Conservation (phyloP, 1,140 invertebrate species). For the Microplitis demolitor region DNA sequence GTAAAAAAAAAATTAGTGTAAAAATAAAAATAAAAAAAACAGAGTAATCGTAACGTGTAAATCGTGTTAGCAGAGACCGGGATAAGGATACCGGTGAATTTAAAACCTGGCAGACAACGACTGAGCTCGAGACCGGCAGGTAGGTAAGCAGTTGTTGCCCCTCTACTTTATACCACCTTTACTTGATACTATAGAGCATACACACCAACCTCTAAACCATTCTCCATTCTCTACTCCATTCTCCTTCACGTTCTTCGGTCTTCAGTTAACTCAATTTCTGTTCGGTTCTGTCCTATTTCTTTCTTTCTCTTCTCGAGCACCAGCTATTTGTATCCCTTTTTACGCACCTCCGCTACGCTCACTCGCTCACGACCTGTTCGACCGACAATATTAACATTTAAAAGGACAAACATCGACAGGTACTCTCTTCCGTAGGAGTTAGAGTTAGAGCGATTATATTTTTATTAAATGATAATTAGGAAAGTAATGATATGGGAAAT, state of each 20-base stretch:
- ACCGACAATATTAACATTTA: neutral
- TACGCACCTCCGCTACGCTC: constrained; percentile 6
- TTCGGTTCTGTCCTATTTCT: constrained; percentile 13
- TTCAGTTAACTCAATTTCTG: constrained; percentile 34
- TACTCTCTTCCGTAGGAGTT: neutral
- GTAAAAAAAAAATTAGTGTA: neutral
- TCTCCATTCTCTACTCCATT: constrained; percentile 52
- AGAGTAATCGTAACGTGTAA: neutral
- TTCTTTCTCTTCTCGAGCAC: too few relatives aligned
- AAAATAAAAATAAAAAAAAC: neutral
- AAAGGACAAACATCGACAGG: neutral
- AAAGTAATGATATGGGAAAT: neutral
- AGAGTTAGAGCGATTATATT: too few relatives aligned
- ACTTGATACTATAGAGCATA: neutral
- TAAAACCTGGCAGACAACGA: constrained; percentile 57
- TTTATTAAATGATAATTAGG: too few relatives aligned
- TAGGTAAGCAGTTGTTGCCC: constrained; percentile 47
- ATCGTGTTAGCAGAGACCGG: neutral
- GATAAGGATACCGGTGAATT: constrained; percentile 45
- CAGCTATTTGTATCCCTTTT: constrained; percentile 10
- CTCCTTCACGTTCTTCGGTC: constrained; percentile 34
- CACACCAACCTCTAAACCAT: constrained; percentile 42
- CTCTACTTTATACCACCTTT: constrained; percentile 32
- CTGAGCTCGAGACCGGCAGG: constrained; percentile 55
- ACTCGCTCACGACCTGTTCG: constrained; percentile 4